Evolutionary conservation across 2,797 vertebrate species (phyloP).

Genomic region (Rhadinocentrus ornatus): DNA sequence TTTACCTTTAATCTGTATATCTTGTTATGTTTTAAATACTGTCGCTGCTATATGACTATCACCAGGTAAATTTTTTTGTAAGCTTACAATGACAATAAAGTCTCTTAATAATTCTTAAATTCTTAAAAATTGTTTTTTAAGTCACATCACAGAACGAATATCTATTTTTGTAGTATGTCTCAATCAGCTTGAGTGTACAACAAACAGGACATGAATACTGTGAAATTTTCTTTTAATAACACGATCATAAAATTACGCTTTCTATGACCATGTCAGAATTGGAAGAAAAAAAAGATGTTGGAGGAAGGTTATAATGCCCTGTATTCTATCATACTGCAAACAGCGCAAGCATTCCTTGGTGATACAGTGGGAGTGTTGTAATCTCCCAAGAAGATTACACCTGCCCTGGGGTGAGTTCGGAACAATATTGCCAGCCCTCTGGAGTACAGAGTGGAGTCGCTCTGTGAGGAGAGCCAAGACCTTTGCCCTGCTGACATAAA

Average conservation of each 20-base stretch:
- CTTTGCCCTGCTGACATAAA: constrained; percentile 66
- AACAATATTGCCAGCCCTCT: constrained; percentile 74
- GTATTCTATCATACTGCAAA: constrained; percentile 56
- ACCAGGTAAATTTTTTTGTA: not conserved
- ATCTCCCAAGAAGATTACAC: constrained; percentile 80
- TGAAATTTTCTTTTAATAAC: not conserved
- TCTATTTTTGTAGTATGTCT: not conserved
- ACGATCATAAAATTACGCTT: constrained; percentile 24
- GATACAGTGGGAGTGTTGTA: constrained; percentile 65
- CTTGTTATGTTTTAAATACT: too few relatives aligned
- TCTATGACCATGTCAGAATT: constrained; percentile 24
- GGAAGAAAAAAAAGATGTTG: constrained; percentile 40
- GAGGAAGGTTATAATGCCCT: constrained; percentile 43
- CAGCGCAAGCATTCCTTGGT: constrained; percentile 49
- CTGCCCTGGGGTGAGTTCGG: constrained; percentile 68
- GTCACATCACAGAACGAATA: not conserved
- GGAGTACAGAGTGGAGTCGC: constrained; percentile 69
- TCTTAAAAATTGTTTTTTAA: not conserved
- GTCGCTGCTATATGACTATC: too few relatives aligned
- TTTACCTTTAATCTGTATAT: too few relatives aligned
- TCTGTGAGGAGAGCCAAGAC: constrained; percentile 64
- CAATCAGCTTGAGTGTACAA: constrained; percentile 1
- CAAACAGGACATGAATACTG: not conserved
- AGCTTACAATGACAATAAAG: not conserved
- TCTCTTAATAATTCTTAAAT: not conserved